phyloP scores from a whole-genome alignment of 2,113 vertebrate species.

The Cacatua alba region DNA sequence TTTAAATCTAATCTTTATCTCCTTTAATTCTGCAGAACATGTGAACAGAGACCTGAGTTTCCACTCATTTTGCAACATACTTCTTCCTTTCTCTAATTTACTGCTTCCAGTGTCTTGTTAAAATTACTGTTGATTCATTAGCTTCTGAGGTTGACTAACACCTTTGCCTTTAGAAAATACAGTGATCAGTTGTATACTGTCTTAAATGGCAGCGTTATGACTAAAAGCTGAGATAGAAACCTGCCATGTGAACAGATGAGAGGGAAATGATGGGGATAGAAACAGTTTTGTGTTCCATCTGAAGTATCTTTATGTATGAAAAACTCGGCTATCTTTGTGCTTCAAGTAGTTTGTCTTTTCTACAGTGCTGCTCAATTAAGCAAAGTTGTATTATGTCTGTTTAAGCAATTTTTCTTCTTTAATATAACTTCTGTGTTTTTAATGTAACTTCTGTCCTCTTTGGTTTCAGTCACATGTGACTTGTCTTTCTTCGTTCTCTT shows the following conservation, averaged over 20 bases:
- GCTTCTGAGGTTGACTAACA: slow-evolving; percentile 68
- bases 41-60: slow-evolving; percentile 78
- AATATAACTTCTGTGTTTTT: slow-evolving; percentile 21
- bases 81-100: slow-evolving; percentile 64
- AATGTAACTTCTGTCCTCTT: slow-evolving; percentile 23
- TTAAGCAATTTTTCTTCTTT: slow-evolving; percentile 58
- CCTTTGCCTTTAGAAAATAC: slow-evolving; percentile 65
- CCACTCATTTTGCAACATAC: slow-evolving; percentile 67
- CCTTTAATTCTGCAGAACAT: slow-evolving; percentile 80
- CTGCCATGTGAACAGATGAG: slow-evolving; percentile 8
- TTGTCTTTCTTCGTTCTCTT: slow-evolving; percentile 33
- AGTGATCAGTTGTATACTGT: slow-evolving; percentile 58
- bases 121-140: slow-evolving; percentile 62
- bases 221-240: slow-evolving; percentile 8
- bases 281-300: slow-evolving; percentile 10
- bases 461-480: neutral
- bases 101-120: slow-evolving; percentile 62
- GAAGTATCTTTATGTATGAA: neutral
- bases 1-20: slow-evolving; percentile 81
- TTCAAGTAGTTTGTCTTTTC: slow-evolving; percentile 13
- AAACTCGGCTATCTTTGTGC: neutral
- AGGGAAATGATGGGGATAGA: neutral
- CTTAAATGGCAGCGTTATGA: slow-evolving; percentile 11
- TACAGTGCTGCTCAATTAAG: neutral
- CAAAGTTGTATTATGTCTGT: slow-evolving; percentile 48